Evolutionary conservation across 2,113 vertebrate species (phyloP).

Genomic region (Sturnira hondurensis): DNA sequence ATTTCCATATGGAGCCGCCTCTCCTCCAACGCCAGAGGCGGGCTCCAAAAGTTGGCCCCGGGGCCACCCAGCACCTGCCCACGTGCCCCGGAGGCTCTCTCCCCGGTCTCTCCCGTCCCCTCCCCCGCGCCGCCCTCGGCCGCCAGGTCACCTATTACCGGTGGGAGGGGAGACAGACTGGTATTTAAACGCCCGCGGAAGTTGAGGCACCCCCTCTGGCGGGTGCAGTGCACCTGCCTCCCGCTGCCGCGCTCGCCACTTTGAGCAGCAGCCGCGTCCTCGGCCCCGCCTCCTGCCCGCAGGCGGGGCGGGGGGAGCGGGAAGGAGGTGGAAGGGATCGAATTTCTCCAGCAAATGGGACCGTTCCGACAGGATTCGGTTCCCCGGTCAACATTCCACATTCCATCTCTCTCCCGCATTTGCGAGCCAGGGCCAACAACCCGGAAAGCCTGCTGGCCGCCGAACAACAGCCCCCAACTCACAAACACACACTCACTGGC

Average conservation of each 20-base stretch:
- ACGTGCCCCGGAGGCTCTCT: slow-evolving; percentile 51
- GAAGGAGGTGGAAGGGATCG: slow-evolving; percentile 67
- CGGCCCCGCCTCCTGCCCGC: slow-evolving; percentile 70
- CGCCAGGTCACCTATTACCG: slow-evolving; percentile 71
- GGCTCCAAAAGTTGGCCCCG: slow-evolving; percentile 72
- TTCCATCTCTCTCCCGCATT: slow-evolving; percentile 65
- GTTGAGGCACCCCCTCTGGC: slow-evolving; percentile 66
- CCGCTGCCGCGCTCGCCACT: slow-evolving; percentile 70
- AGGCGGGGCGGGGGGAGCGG: slow-evolving; percentile 64
- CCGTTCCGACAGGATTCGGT: slow-evolving; percentile 73
- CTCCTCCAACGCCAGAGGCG: background rate
- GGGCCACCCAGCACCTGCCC: slow-evolving; percentile 77
- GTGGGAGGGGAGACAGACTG: slow-evolving; percentile 63
- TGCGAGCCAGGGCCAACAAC: slow-evolving; percentile 44
- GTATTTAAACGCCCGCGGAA: slow-evolving; percentile 70
- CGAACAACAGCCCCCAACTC: slow-evolving; percentile 59
- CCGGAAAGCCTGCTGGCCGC: slow-evolving; percentile 49
- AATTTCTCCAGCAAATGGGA: slow-evolving; percentile 71
- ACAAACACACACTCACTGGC: slow-evolving; percentile 64
- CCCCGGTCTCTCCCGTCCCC: slow-evolving; percentile 35
- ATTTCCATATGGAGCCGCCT: slow-evolving; percentile 25
- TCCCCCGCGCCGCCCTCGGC: slow-evolving; percentile 17
- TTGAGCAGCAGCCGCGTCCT: slow-evolving; percentile 67
- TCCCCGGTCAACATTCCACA: slow-evolving; percentile 74
- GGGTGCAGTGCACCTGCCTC: slow-evolving; percentile 74